Percentiles rank a stretch among this genome's conserved stretches.
Conservation (phyloP, 2,113 vertebrate species). For the Python bivittatus region DNA sequence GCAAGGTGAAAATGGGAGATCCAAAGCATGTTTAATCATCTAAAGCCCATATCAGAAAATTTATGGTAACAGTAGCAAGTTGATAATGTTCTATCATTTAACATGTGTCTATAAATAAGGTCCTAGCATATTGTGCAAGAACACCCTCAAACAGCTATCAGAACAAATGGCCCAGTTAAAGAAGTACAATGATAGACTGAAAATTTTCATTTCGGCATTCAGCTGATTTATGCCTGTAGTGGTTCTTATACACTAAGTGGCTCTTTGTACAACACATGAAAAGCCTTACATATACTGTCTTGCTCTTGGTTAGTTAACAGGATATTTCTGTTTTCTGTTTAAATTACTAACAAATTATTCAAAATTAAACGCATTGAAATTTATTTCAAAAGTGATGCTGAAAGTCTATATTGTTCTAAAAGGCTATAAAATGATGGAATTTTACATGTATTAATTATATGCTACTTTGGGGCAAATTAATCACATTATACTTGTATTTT, state of each 20-base stretch:
- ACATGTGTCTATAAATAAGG: background rate
- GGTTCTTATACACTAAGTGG: background rate
- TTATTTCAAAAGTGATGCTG: background rate
- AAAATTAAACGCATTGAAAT: background rate
- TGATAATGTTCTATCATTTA: background rate
- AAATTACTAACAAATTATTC: conserved; percentile 2
- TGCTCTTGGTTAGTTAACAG: background rate
- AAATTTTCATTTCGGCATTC: background rate
- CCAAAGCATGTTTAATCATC: background rate
- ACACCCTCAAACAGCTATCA: background rate
- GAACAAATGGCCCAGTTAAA: background rate
- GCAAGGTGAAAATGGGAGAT: background rate
- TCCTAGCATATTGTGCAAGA: background rate
- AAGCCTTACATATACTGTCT: background rate
- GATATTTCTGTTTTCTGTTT: background rate
- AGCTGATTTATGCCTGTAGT: background rate
- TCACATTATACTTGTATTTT: background rate
- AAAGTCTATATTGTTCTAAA: background rate
- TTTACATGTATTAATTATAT: background rate
- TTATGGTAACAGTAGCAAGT: background rate
- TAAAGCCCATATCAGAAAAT: background rate
- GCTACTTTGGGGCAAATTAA: background rate
- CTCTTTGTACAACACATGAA: background rate
- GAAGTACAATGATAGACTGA: background rate
- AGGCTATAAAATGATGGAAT: background rate